A percentile compares a stretch with the other conserved stretches of the same genome.
Evolutionary conservation across 2,888 invertebrate species (phyloP).

Genomic region (Pseudococcus longispinus): DNA sequence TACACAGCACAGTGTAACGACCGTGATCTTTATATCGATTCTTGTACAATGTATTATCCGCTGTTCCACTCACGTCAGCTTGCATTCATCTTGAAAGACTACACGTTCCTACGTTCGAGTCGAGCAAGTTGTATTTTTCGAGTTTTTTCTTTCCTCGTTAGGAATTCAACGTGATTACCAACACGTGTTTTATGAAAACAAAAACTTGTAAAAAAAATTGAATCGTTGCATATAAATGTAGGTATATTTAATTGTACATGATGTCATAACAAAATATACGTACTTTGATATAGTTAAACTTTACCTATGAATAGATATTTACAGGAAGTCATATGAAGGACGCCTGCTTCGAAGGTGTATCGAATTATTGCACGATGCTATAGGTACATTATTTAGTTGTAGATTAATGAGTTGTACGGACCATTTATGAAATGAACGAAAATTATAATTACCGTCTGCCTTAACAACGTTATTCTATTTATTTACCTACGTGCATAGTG

Average conservation of each 20-base stretch:
- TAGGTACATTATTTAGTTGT: neutral
- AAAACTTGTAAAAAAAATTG: neutral
- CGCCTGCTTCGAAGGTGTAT: conserved; percentile 1
- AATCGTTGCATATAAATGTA: neutral
- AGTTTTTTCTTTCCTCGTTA: too few species aligned
- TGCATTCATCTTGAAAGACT: too few species aligned
- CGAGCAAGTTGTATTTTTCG: too few species aligned
- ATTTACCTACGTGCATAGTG: neutral
- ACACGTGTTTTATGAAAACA: neutral
- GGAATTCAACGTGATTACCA: neutral
- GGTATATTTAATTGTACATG: neutral
- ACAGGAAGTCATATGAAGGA: conserved; percentile 6
- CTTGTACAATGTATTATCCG: neutral
- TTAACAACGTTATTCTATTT: neutral
- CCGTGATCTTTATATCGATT: neutral
- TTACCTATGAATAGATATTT: neutral
- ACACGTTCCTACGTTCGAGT: too few species aligned
- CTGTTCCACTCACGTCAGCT: neutral
- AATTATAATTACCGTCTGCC: neutral
- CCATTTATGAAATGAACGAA: neutral
- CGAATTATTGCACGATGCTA: neutral
- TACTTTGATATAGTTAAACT: neutral
- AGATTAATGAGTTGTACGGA: neutral
- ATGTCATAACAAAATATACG: neutral
- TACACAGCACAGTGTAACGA: neutral